Evolutionary conservation across 2,888 invertebrate species (phyloP).

Genomic region (Amitus sp.): DNA sequence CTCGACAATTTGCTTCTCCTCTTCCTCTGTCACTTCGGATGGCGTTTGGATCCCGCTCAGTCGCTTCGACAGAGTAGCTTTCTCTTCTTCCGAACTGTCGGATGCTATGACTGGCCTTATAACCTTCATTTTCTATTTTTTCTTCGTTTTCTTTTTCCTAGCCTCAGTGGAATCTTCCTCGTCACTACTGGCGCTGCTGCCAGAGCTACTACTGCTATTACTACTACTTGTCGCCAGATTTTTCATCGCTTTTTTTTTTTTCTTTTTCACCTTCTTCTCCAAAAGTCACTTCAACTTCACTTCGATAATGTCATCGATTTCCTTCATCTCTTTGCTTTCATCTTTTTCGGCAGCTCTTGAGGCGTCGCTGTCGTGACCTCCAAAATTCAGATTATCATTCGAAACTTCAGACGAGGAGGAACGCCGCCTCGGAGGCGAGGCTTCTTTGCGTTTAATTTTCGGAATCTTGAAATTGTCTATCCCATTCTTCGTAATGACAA

Average conservation of each 20-base stretch:
- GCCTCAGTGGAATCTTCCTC: constrained; percentile 37
- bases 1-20: constrained; percentile 4
- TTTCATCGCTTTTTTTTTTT: constrained; percentile 70
- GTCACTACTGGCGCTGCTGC: constrained; percentile 63
- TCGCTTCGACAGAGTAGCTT: constrained; percentile 44
- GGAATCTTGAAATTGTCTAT: constrained; percentile 70
- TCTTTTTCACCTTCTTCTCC: constrained; percentile 60
- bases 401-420: constrained; percentile 32
- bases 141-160: constrained; percentile 31
- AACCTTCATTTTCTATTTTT: constrained; percentile 40
- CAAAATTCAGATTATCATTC: background rate
- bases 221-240: constrained; percentile 69
- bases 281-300: constrained; percentile 68
- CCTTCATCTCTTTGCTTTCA: background rate
- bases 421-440: constrained; percentile 44
- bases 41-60: constrained; percentile 23
- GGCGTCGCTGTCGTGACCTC: too few species aligned
- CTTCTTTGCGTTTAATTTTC: constrained; percentile 64
- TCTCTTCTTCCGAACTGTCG: constrained; percentile 56
- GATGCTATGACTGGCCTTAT: constrained; percentile 53
- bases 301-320: constrained; percentile 10
- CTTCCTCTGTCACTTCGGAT: constrained; percentile 4
- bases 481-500: too few species aligned
- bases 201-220: constrained; percentile 45
- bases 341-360: too few species aligned